Evolutionary conservation across 92 coral and sea anemone species (phyloP).

Genomic region (Porites divaricata): DNA sequence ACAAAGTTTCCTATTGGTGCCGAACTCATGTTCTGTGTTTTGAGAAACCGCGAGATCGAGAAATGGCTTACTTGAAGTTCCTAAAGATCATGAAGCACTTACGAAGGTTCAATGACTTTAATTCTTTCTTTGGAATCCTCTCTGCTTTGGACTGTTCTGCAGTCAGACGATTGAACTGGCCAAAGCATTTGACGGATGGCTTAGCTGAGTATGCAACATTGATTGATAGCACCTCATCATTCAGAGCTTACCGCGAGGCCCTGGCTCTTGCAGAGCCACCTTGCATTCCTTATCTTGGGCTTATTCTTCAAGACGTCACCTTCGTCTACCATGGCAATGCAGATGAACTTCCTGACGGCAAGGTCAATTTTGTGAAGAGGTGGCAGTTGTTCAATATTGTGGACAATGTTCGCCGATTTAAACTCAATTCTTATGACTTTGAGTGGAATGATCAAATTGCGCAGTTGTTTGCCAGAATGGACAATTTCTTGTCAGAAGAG

Average conservation of each 20-base stretch:
- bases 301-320: conserved; percentile 97
- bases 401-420: conserved; percentile 91
- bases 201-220: conserved; percentile 91
- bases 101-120: conserved; percentile 92
- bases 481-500: conserved; percentile 91
- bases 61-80: conserved; percentile 88
- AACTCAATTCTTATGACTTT: conserved; percentile 86
- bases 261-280: conserved; percentile 86
- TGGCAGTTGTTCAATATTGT: conserved; percentile 97
- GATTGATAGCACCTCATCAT: conserved; percentile 96
- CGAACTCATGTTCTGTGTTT: conserved; percentile 94
- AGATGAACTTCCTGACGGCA: conserved; percentile 98
- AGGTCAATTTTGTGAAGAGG: conserved; percentile 97
- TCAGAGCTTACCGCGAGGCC: conserved; percentile 92
- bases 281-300: conserved; percentile 97
- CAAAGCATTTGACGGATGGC: conserved; percentile 82
- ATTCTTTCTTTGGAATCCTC: conserved; percentile 91
- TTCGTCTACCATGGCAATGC: conserved; percentile 95
- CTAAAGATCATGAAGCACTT: conserved; percentile 97
- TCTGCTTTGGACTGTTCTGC: conserved; percentile 99
- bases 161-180: conserved; percentile 93
- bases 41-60: conserved; percentile 92
- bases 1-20: conserved; percentile 98
- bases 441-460: conserved; percentile 87
- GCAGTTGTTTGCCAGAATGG: conserved; percentile 88